phyloP scores from a whole-genome alignment of 2,888 invertebrate species.

The Brachyptera putata region DNA sequence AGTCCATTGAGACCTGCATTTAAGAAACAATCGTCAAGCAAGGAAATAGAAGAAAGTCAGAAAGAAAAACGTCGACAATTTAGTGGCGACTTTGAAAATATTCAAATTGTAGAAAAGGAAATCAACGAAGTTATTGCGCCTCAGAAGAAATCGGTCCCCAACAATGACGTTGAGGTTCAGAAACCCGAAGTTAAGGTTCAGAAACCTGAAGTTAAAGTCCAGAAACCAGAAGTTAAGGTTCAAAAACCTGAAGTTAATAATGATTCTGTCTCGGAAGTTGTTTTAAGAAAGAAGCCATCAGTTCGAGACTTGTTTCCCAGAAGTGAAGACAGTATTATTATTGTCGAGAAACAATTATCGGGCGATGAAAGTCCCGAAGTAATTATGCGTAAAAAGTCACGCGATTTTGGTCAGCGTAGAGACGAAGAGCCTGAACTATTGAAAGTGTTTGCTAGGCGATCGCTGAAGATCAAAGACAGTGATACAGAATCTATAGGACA shows the following conservation, averaged over 20 bases:
- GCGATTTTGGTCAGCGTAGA: slow-evolving; percentile 44
- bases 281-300: background rate
- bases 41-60: slow-evolving; percentile 47
- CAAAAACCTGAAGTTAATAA: too few relatives aligned
- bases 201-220: too few relatives aligned
- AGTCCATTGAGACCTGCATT: slow-evolving; percentile 44
- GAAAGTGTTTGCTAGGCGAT: slow-evolving; percentile 76
- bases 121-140: too few relatives aligned
- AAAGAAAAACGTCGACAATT: slow-evolving; percentile 15
- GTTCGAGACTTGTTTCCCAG: slow-evolving; percentile 4
- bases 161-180: too few relatives aligned
- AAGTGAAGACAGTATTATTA: background rate
- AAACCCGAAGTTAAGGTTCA: too few relatives aligned
- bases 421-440: slow-evolving; percentile 74
- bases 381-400: slow-evolving; percentile 54
- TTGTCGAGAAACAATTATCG: slow-evolving; percentile 6
- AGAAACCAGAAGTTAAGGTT: too few relatives aligned
- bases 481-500: slow-evolving; percentile 59
- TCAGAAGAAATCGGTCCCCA: too few relatives aligned
- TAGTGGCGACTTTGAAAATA: slow-evolving; percentile 25
- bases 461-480: slow-evolving; percentile 71
- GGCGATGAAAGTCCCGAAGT: slow-evolving; percentile 41
- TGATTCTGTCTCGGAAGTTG: background rate
- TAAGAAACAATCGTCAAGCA: slow-evolving; percentile 54
- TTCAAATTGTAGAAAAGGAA: slow-evolving; percentile 22